phyloP scores from a whole-genome alignment of 2,113 vertebrate genomes.

The Bubo bubo region DNA sequence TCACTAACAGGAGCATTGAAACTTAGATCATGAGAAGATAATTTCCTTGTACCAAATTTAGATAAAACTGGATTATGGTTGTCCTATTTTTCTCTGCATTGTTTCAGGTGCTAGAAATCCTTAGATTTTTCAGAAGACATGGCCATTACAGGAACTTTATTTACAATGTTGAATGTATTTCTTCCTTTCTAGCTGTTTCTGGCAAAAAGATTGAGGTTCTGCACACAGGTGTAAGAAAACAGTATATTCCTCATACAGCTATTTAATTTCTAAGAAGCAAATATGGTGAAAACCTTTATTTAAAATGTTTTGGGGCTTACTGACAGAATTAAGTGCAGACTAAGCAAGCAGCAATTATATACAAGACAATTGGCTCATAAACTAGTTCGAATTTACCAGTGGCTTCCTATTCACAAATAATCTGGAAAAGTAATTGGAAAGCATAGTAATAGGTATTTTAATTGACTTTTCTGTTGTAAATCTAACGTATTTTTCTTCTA shows the following conservation, averaged over 20 bases:
- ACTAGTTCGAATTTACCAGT: neutral
- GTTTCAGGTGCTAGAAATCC: neutral
- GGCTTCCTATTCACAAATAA: neutral
- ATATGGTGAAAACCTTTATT: neutral
- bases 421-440: neutral
- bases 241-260: neutral
- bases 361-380: neutral
- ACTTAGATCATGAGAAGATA: neutral
- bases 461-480: neutral
- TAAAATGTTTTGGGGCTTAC: neutral
- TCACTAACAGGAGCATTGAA: neutral
- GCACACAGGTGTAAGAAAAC: neutral
- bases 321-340: neutral
- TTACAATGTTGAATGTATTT: neutral
- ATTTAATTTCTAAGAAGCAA: neutral
- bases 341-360: neutral
- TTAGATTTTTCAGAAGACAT: neutral
- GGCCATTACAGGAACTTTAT: neutral
- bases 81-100: neutral
- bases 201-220: neutral
- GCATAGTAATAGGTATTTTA: neutral
- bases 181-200: neutral
- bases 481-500: neutral
- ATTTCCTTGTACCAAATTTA: neutral
- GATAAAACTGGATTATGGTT: neutral